phyloP scores from a whole-genome alignment of 1,140 invertebrate genomes.

The Battus philenor region DNA sequence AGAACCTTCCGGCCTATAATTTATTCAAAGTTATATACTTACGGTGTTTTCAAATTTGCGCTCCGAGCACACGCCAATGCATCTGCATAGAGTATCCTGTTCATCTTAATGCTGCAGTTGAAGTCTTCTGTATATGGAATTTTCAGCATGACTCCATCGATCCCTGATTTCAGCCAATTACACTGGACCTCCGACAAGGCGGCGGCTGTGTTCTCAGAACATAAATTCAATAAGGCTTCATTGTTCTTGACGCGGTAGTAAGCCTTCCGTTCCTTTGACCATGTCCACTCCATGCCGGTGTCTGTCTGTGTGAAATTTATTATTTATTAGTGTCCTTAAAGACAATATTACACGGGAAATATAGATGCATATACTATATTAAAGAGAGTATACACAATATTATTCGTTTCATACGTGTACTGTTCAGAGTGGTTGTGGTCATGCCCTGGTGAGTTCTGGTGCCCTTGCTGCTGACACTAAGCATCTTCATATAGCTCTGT shows the following conservation, averaged over 20 bases:
- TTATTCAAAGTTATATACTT: too few relatives aligned
- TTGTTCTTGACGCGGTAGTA: conserved; percentile 36
- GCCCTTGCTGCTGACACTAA: neutral
- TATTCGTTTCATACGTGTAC: too few relatives aligned
- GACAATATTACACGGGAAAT: too few relatives aligned
- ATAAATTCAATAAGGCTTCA: conserved; percentile 50
- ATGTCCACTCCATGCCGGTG: conserved; percentile 31
- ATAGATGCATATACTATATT: too few relatives aligned
- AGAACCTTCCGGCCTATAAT: too few relatives aligned
- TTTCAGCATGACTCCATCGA: conserved; percentile 42
- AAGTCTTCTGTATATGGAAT: conserved; percentile 35
- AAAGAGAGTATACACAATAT: too few relatives aligned
- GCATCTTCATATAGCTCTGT: neutral
- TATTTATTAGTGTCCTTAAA: neutral
- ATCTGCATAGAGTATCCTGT: conserved; percentile 39
- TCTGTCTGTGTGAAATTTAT: neutral
- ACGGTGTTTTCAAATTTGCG: conserved; percentile 48
- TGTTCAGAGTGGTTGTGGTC: too few relatives aligned
- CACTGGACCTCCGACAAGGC: conserved; percentile 43
- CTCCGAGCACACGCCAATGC: conserved; percentile 40
- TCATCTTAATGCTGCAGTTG: conserved; percentile 39
- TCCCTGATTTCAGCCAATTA: conserved; percentile 49
- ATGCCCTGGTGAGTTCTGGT: neutral
- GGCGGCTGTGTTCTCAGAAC: conserved; percentile 36
- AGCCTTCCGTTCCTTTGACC: conserved; percentile 37